Conservation (phyloP, 1,140 invertebrate genomes). For the Ceratoteleas bidentatus region DNA sequence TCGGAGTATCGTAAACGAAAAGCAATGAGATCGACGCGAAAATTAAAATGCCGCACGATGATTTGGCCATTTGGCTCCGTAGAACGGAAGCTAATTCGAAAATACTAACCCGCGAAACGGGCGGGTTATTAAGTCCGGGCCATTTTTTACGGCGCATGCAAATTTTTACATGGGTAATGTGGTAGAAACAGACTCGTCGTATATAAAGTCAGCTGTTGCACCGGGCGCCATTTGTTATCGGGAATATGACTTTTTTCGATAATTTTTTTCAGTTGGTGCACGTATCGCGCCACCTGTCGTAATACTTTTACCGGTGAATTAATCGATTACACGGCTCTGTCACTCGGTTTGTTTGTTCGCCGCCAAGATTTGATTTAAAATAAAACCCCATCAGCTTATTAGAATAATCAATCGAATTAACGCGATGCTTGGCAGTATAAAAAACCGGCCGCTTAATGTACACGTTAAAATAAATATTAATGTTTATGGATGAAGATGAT, state of each 20-base stretch:
- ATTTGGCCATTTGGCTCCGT: no score
- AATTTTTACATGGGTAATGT: conserved; percentile 30
- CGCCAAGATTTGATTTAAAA: conserved; percentile 24
- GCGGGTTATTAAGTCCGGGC: background rate
- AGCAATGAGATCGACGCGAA: no score
- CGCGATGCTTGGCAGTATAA: conserved; percentile 13
- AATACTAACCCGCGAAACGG: no score
- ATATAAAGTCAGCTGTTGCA: conserved; percentile 37
- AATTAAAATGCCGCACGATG: no score
- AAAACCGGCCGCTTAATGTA: conserved; percentile 21
- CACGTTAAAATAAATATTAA: conserved; percentile 31
- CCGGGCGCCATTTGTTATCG: conserved; percentile 30
- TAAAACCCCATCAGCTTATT: conserved; percentile 13
- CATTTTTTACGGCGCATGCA: conserved; percentile 12
- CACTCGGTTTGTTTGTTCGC: conserved; percentile 26
- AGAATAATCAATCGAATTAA: conserved; percentile 43
- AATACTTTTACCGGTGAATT: conserved; percentile 30
- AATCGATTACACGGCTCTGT: conserved; percentile 40
- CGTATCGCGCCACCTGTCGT: conserved; percentile 35
- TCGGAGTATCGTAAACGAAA: no score
- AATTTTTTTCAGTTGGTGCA: conserved; percentile 15
- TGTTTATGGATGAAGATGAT: conserved; percentile 50
- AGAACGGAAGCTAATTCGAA: no score
- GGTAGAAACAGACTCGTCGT: conserved; percentile 24
- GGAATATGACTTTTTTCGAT: conserved; percentile 24